phyloP scores from a whole-genome alignment of 2,113 vertebrate species.

The Dissostichus mawsoni region DNA sequence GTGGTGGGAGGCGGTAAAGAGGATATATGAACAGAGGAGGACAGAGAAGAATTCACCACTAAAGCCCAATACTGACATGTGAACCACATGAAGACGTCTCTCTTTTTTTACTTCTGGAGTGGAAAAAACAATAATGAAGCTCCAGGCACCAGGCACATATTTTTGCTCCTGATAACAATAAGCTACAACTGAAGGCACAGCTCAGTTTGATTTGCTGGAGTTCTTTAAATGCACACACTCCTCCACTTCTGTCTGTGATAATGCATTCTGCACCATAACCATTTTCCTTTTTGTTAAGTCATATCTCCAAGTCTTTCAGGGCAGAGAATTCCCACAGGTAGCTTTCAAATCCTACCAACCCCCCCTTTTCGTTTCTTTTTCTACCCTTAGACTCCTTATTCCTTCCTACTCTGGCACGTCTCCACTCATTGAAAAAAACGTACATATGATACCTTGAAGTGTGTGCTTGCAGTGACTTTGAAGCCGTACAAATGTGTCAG shows the following conservation, averaged over 20 bases:
- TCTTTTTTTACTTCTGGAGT: not conserved
- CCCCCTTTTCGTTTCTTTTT: not conserved
- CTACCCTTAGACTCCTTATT: constrained; percentile 17
- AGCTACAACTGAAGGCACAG: constrained; percentile 8
- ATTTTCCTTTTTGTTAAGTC: constrained; percentile 41
- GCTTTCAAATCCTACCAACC: constrained; percentile 13
- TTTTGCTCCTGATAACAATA: not conserved
- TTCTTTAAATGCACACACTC: constrained; percentile 14
- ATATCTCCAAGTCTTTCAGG: constrained; percentile 29
- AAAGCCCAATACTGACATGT: constrained; percentile 29
- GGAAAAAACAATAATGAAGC: not conserved
- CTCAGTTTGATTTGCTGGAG: constrained; percentile 25
- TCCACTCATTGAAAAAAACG: constrained; percentile 59
- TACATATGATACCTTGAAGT: constrained; percentile 68
- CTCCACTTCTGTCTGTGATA: constrained; percentile 11
- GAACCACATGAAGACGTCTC: not conserved
- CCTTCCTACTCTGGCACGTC: constrained; percentile 42
- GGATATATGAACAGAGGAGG: not conserved
- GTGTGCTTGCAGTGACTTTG: constrained; percentile 61
- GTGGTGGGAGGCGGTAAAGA: not conserved
- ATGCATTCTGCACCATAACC: constrained; percentile 5
- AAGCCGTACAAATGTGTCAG: constrained; percentile 64
- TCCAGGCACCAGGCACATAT: not conserved
- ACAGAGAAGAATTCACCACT: constrained; percentile 25
- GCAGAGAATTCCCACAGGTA: constrained; percentile 30